phyloP scores from a whole-genome alignment of 2,888 invertebrate genomes.

The Machimus rusticus region DNA sequence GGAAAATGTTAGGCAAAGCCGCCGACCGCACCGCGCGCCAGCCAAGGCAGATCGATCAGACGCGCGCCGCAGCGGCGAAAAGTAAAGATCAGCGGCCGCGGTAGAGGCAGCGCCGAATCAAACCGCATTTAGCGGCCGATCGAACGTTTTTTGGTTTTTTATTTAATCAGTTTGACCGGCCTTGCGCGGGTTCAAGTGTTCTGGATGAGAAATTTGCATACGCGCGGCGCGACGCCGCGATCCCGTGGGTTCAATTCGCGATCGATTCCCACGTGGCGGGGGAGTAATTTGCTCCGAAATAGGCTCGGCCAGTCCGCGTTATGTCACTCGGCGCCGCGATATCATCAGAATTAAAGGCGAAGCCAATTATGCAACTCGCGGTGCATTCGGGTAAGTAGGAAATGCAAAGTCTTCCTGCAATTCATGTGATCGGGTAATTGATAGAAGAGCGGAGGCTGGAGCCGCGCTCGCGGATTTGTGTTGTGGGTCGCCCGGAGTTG shows the following conservation, averaged over 20 bases:
- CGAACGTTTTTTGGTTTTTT: not conserved
- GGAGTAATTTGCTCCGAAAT: not conserved
- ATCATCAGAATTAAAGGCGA: constrained; percentile 21
- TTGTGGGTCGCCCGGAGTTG: not conserved
- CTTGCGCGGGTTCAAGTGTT: not conserved
- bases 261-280: not conserved
- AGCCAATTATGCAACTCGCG: not conserved
- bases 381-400: not conserved
- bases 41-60: not conserved
- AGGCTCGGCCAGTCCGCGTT: not conserved
- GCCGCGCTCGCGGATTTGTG: not conserved
- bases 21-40: not conserved
- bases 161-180: not conserved
- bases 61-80: not conserved
- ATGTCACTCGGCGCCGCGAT: constrained; percentile 1
- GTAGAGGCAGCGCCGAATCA: not conserved
- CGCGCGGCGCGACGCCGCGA: not conserved
- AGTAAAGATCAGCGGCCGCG: not conserved
- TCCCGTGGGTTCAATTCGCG: not conserved
- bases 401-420: constrained; percentile 25
- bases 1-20: constrained; percentile 9
- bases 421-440: constrained; percentile 24
- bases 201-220: constrained; percentile 3
- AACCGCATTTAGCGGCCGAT: not conserved
- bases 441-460: not conserved